Percentiles rank a stretch among this genome's conserved stretches.
These are phyloP conservation scores for Diachasma alloeum DNA, from an alignment of 1,140 invertebrate species.

Conservation along the genomic window DNA sequence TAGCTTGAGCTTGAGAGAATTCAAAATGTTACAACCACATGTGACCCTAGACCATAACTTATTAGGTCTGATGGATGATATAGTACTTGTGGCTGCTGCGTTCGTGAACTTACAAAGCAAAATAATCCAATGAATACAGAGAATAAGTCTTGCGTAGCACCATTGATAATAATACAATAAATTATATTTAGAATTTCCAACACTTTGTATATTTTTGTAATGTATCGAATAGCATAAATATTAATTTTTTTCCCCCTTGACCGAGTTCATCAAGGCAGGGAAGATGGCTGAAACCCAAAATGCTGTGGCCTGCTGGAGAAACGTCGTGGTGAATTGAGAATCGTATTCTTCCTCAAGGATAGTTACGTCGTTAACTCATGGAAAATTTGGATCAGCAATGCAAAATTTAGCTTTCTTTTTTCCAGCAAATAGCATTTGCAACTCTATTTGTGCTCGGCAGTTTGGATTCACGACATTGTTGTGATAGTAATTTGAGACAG, in stretches of 20 bases:
- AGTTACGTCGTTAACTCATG: conserved; percentile 28
- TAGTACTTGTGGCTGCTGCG: not conserved
- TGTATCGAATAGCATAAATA: no score
- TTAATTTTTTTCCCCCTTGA: no score
- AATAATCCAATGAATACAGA: no score
- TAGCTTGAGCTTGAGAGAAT: not conserved
- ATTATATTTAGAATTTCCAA: no score
- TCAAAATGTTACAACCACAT: no score
- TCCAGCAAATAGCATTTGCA: conserved; percentile 43
- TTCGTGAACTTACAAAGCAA: not conserved
- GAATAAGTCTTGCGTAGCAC: no score
- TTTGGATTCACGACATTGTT: conserved; percentile 36
- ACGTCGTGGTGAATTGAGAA: conserved; percentile 5
- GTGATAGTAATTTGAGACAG: conserved; percentile 32
- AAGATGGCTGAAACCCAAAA: conserved; percentile 22
- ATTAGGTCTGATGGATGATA: not conserved
- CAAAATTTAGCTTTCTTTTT: conserved; percentile 40
- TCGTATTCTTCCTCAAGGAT: conserved; percentile 28
- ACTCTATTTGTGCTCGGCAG: conserved; percentile 44
- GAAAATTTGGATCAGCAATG: conserved; percentile 36
- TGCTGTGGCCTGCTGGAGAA: not conserved
- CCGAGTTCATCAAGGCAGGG: not conserved
- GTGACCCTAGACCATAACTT: not conserved
- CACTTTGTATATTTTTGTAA: no score
- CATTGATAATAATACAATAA: no score